These are phyloP conservation scores for Psammodynastes pulverulentus DNA, from an alignment of 2,113 vertebrate genomes.

Conservation along the genomic window DNA sequence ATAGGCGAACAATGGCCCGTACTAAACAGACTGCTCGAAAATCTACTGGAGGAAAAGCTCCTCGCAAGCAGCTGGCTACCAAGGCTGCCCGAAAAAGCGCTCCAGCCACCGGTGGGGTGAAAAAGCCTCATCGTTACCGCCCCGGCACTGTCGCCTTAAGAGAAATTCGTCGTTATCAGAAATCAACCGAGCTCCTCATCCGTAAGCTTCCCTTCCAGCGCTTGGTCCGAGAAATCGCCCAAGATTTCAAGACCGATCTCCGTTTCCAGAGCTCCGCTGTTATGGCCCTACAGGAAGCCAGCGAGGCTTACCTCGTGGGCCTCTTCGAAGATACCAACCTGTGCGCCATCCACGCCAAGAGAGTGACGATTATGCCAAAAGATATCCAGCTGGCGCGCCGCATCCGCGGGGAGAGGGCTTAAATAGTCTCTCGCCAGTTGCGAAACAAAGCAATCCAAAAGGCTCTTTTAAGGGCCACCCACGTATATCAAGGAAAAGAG, in stretches of 20 bases:
- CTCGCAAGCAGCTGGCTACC: slow-evolving; percentile 83
- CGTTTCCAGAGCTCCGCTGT: slow-evolving; percentile 64
- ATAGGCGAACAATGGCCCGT: slow-evolving; percentile 67
- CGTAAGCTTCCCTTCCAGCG: neutral
- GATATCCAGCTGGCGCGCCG: slow-evolving; percentile 70
- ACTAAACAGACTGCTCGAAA: slow-evolving; percentile 85
- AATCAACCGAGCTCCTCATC: slow-evolving; percentile 58
- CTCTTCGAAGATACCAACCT: slow-evolving; percentile 67
- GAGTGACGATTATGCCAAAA: slow-evolving; percentile 69
- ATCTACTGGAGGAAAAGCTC: slow-evolving; percentile 89
- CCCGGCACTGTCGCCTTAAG: slow-evolving; percentile 14
- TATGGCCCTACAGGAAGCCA: slow-evolving; percentile 65
- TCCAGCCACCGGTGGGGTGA: slow-evolving; percentile 82
- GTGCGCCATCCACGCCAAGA: slow-evolving; percentile 65
- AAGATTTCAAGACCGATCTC: slow-evolving; percentile 65
- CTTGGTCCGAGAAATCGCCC: slow-evolving; percentile 63
- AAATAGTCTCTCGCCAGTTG: fast-evolving
- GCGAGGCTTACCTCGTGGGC: slow-evolving; percentile 64
- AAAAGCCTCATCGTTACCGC: slow-evolving; percentile 69
- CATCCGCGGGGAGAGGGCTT: slow-evolving; percentile 66
- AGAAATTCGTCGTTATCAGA: slow-evolving; percentile 70
- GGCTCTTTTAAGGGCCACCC: slow-evolving; percentile 72
- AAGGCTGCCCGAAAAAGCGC: slow-evolving; percentile 84
- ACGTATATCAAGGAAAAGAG: neutral
- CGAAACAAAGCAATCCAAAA: slow-evolving; percentile 19